Base-by-base conservation (phyloP, 2,888 invertebrate species). In the Eudemis profundana region DNA sequence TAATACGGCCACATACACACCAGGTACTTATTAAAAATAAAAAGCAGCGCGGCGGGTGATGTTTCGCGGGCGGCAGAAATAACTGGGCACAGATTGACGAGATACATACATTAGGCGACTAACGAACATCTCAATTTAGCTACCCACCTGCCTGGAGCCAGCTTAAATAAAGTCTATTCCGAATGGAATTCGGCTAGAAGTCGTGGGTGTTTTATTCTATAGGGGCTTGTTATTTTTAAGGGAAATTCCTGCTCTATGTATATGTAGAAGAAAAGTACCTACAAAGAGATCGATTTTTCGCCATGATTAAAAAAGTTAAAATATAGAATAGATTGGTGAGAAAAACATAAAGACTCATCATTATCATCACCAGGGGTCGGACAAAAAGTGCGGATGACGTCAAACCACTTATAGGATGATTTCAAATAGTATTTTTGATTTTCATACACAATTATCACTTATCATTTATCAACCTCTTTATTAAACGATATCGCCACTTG, bases 71-170 rank as follows among this genome's bases (percentile, higher is more conserved):
- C 76, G 75, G 76, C 73, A 74, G 77, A 74, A 57, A 63, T 63
- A 63, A 63, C 63, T 42, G 29, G 38, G 56, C 51, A 27, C 27
- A 74, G 81, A 81, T 81, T 78, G 78, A 78, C 78, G 71, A 74
- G 81, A 81, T 81, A 80, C 81, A 81, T 81, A 78, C 75, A 81
- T 81, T 81, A 81, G 71, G 72, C 71, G 73, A 61, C 78, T 81
- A 81, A 81, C 78, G 78, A 82, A 82, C 80, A 80, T 79, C 81
- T 82, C 81, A 78, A 81, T 81, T 80, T 78, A 78, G 73, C 77
- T 72, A 76, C 70, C 81, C 78, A 78, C 80, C 81, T 78, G 78
- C 77, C 73, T 72, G 54, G 69, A 65, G 36, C 66, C 61, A 68
- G 69, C 67, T 74, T 75, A 75, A 77, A 77, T 76, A 78, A 75